Evolutionary conservation across 2,113 vertebrate species (phyloP), one percentile per base, ranked within the genome.

Genomic region (Chauna torquata): DNA sequence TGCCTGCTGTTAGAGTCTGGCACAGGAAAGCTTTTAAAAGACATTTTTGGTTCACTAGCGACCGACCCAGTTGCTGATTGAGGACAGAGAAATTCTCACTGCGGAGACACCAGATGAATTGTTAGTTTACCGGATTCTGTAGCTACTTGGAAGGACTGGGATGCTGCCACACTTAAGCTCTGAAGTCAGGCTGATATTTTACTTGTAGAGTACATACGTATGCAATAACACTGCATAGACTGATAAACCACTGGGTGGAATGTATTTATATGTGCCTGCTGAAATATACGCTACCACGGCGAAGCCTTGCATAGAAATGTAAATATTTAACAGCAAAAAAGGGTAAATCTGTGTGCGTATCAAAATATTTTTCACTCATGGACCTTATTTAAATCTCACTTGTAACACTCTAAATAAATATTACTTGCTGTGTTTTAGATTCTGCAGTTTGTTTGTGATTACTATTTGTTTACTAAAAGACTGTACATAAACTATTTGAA

Each of bases 281-380:
- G 79, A 91, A 59, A 86, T 62, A 74, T 42, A 91, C 38, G 92
- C 87, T 58, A 58, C 58, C 45, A 57, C 0, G 3, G 49, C 16
- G 1, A 96, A 93, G 45, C 45, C 82, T 42, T 58, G 45, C 18
- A 9, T n/a, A 45, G 7, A 65, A 93, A 93, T 77, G 90, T 95
- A 94, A 95, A 94, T 88, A 94, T 95, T 96, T 94, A 96, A 85
- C 61, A 74, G 78, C 49, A 81, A 61, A 76, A 82, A 79, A 7
- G 75, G 18, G 36, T 82, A 87, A 69, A 82, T 78, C 36, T 80
- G 52, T 24, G 65, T 19, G 7, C 12, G 7, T 57, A 82, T 74
- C 58, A 90, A 95, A 91, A 62, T 20, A 91, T 58, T 95, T 93
- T 91, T 89, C 57, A 80, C 30, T 34, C 4, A 2, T 32, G 66